A percentile compares a stretch with the other conserved stretches of the same genome.
phyloP scores from a whole-genome alignment of 2,888 invertebrate species.

The Tiphia femorata region DNA sequence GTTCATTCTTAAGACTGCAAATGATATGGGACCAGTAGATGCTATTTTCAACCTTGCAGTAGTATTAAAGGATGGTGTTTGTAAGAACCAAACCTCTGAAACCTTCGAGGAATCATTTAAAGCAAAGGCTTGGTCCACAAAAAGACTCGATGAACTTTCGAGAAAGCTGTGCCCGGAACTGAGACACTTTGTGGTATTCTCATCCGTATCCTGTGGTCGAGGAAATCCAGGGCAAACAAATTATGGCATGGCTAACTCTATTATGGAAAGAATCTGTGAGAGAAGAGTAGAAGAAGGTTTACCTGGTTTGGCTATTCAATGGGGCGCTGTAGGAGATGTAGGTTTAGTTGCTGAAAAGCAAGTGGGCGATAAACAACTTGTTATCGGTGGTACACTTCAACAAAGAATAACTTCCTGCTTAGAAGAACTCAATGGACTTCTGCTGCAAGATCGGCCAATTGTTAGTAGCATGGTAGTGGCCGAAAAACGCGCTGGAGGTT shows the following conservation, averaged over 20 bases:
- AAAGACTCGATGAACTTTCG: constrained; percentile 71
- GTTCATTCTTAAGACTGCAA: constrained; percentile 75
- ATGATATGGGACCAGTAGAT: constrained; percentile 72
- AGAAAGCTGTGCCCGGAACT: constrained; percentile 69
- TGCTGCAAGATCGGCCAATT: constrained; percentile 75
- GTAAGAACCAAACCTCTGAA: constrained; percentile 71
- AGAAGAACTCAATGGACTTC: constrained; percentile 78
- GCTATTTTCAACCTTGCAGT: constrained; percentile 78
- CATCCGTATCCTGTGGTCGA: constrained; percentile 76
- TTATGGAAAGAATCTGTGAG: constrained; percentile 80
- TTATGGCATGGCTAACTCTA: constrained; percentile 74
- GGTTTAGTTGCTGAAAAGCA: constrained; percentile 85
- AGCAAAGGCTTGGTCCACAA: constrained; percentile 75
- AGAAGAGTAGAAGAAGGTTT: constrained; percentile 63
- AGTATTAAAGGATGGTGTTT: constrained; percentile 71
- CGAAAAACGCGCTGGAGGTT: constrained; percentile 78
- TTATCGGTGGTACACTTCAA: constrained; percentile 85
- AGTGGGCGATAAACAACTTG: constrained; percentile 77
- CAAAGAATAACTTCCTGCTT: constrained; percentile 89
- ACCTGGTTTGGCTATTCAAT: constrained; percentile 74
- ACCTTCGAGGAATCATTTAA: constrained; percentile 71
- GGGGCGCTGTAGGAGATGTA: constrained; percentile 78
- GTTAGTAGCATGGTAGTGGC: constrained; percentile 90
- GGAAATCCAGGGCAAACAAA: constrained; percentile 78
- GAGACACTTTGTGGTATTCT: constrained; percentile 75